Base-by-base conservation (phyloP, 2,113 vertebrate species). In the Chloebia gouldiae region DNA sequence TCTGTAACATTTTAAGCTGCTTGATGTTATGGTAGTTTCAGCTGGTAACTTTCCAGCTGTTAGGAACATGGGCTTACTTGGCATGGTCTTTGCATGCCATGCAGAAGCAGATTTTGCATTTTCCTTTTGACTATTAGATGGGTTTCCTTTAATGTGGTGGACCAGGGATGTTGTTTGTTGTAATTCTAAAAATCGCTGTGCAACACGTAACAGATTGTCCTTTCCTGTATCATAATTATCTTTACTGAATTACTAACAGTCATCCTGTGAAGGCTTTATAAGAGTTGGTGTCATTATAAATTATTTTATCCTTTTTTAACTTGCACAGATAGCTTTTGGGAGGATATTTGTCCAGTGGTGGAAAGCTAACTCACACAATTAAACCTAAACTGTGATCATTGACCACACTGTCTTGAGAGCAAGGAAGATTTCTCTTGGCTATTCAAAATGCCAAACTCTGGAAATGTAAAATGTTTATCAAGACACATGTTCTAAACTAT, bases 171-270 rank as follows among this genome's bases (percentile, higher is more conserved):
- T 47, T 81, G 2, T 69, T 60, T 30, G 39, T 33, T 3, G 0
- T 40, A 75, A 19, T 47, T 92, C 10, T 49, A 20, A 72, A 72
- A 40, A 50, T 3, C 10, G 0, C 0, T 17, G 17, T 80, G 37
- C 64, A 75, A 2, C 2, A 2, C 0, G 0, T 57, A 61, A 33
- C 14, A 69, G 54, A 28, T 35, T 47, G 13, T 64, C 16, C n/a
- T 37, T 85, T 17, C 11, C 25, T 72, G 7, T 53, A 24, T 53
- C 24, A 1, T 13, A 5, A 25, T 77, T 53, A 61, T 12, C 7
- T 15, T 0, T 15, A 37, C 15, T 25, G 42, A 63, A 81, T 56
- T 75, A 25, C n/a, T 45, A 6, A 9, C 20, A 54, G 31, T 70
- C 1, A 0, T 64, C 7, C 47, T 44, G 8, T 47, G 39, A 92